Evolutionary conservation across 2,888 invertebrate genomes (phyloP).

Genomic region (Conchocele bisecta): DNA sequence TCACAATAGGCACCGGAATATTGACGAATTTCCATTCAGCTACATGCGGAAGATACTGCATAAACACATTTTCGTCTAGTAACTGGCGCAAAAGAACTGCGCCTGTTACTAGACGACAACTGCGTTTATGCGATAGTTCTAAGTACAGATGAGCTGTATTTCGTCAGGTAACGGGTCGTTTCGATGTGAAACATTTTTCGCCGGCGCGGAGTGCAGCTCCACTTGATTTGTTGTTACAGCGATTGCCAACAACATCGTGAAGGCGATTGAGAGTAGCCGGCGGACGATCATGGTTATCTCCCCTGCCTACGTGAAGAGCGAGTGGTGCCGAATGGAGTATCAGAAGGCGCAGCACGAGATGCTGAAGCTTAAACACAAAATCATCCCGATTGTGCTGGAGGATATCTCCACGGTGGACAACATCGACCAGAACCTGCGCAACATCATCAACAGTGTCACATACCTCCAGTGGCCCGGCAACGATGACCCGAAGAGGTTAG

Average conservation of each 20-base stretch:
- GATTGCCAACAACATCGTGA: slow-evolving; percentile 72
- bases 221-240: slow-evolving; percentile 63
- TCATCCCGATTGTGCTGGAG: slow-evolving; percentile 71
- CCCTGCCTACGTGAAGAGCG: slow-evolving; percentile 68
- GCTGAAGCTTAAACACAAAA: slow-evolving; percentile 72
- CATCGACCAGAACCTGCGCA: slow-evolving; percentile 65
- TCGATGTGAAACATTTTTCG: too few relatives aligned
- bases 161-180: too few relatives aligned
- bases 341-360: slow-evolving; percentile 77
- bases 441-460: slow-evolving; percentile 67
- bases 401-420: slow-evolving; percentile 55
- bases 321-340: slow-evolving; percentile 75
- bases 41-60: too few relatives aligned
- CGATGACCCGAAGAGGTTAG: slow-evolving; percentile 52
- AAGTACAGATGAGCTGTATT: too few relatives aligned
- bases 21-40: too few relatives aligned
- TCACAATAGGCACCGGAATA: too few relatives aligned
- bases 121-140: too few relatives aligned
- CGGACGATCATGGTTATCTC: slow-evolving; percentile 70
- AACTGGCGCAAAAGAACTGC: too few relatives aligned
- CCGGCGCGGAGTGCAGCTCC: too few relatives aligned
- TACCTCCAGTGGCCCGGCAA: slow-evolving; percentile 69
- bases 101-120: too few relatives aligned
- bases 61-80: too few relatives aligned
- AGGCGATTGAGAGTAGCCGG: slow-evolving; percentile 70